A percentile compares a stretch with the other conserved stretches of the same genome.
Conservation (phyloP, 2,797 vertebrate species). For the Squalus acanthias region DNA sequence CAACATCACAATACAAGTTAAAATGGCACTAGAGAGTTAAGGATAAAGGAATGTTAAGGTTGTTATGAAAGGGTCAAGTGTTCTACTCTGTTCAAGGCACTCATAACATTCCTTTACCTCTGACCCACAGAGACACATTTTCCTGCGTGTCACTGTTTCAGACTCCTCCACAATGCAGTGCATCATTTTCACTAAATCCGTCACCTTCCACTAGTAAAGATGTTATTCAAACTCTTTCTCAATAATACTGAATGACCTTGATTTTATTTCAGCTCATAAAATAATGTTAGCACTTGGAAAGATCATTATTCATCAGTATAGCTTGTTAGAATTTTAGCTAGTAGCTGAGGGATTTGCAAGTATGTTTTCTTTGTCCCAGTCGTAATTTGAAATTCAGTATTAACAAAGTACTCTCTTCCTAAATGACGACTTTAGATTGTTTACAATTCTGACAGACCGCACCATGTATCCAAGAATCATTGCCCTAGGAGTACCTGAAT, state of each 20-base stretch:
- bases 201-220: slow-evolving; percentile 34
- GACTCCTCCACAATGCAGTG: not conserved
- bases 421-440: slow-evolving; percentile 28
- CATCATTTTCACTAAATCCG: slow-evolving; percentile 26
- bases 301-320: slow-evolving; percentile 35
- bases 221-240: slow-evolving; percentile 32
- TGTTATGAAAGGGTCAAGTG: slow-evolving; percentile 19
- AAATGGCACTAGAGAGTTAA: slow-evolving; percentile 14
- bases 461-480: slow-evolving; percentile 11
- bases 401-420: slow-evolving; percentile 31
- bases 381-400: slow-evolving; percentile 35
- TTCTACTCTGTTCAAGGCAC: slow-evolving; percentile 10
- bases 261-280: slow-evolving; percentile 29
- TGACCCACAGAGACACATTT: slow-evolving; percentile 9
- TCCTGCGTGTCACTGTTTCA: not conserved
- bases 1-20: slow-evolving; percentile 13
- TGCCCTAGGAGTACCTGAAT: not conserved
- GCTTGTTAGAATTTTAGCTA: slow-evolving; percentile 31
- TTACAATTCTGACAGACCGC: slow-evolving; percentile 4
- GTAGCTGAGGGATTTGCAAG: slow-evolving; percentile 29
- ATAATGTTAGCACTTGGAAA: slow-evolving; percentile 29
- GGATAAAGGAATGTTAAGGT: slow-evolving; percentile 7
- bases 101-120: slow-evolving; percentile 19
- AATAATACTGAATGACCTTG: slow-evolving; percentile 26
- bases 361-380: slow-evolving; percentile 34